These are phyloP conservation scores for Potorous gilbertii DNA, from an alignment of 2,797 vertebrate species.

Conservation along the genomic window DNA sequence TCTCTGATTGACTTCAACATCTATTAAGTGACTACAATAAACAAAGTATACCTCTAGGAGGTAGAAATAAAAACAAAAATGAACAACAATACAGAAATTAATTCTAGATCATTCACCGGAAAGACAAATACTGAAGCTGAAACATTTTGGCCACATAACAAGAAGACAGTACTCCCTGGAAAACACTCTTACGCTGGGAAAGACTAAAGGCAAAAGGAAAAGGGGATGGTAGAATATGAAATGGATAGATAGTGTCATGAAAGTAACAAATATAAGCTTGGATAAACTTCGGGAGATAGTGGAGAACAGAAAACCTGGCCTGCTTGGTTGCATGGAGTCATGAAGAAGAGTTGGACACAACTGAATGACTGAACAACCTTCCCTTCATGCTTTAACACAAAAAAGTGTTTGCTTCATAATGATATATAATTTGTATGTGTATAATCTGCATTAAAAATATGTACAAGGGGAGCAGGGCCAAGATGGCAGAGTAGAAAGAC, in stretches of 20 bases:
- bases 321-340: background rate
- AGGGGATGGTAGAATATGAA: background rate
- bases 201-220: background rate
- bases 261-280: background rate
- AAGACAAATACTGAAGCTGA: background rate
- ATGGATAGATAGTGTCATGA: background rate
- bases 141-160: background rate
- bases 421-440: conserved; percentile 33
- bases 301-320: background rate
- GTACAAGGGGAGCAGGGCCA: background rate
- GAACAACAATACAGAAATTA: background rate
- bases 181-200: background rate
- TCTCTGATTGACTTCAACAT: conserved; percentile 32
- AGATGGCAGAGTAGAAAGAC: too few species aligned
- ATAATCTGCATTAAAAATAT: background rate
- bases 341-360: background rate
- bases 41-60: background rate
- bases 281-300: background rate
- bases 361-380: background rate
- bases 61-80: background rate
- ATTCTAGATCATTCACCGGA: background rate
- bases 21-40: background rate
- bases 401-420: conserved; percentile 24
- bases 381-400: background rate
- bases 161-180: background rate